phyloP scores from a whole-genome alignment of 2,113 vertebrate species.

The Vulpes ferrilata region DNA sequence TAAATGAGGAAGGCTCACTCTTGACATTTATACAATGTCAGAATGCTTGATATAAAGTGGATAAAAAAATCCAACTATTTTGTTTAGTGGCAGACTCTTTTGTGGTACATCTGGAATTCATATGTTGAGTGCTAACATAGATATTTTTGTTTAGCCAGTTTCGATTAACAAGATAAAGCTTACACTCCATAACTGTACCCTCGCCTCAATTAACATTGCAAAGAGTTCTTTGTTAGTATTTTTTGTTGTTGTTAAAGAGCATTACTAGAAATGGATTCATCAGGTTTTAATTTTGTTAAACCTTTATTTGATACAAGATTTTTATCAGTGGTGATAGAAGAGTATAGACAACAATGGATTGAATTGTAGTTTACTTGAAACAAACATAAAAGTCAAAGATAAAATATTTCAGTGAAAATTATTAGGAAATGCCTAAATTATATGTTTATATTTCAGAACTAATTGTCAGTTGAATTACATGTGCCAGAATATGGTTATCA shows the following conservation, averaged over 20 bases:
- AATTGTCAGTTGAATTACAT: background rate
- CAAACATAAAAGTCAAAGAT: background rate
- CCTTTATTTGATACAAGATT: background rate
- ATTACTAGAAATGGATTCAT: background rate
- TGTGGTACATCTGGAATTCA: slow-evolving; percentile 72
- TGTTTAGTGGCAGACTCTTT: slow-evolving; percentile 68
- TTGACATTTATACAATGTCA: slow-evolving; percentile 49
- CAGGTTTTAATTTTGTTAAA: slow-evolving; percentile 7
- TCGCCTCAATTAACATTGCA: slow-evolving; percentile 24
- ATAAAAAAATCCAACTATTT: background rate
- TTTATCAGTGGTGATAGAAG: background rate
- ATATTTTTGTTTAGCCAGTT: slow-evolving; percentile 71
- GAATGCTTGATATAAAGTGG: slow-evolving; percentile 43
- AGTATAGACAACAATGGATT: background rate
- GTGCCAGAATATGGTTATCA: background rate
- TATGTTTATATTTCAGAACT: slow-evolving; percentile 2
- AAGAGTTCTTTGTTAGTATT: slow-evolving; percentile 6
- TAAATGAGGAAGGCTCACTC: background rate
- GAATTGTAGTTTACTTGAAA: background rate
- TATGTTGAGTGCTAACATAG: slow-evolving; percentile 44
- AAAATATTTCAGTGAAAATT: slow-evolving; percentile 27
- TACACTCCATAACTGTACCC: slow-evolving; percentile 59
- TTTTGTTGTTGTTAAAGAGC: background rate
- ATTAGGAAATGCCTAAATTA: background rate
- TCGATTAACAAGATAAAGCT: slow-evolving; percentile 77